Conservation (phyloP, 2,113 vertebrate species). For the Oreochromis niloticus region DNA sequence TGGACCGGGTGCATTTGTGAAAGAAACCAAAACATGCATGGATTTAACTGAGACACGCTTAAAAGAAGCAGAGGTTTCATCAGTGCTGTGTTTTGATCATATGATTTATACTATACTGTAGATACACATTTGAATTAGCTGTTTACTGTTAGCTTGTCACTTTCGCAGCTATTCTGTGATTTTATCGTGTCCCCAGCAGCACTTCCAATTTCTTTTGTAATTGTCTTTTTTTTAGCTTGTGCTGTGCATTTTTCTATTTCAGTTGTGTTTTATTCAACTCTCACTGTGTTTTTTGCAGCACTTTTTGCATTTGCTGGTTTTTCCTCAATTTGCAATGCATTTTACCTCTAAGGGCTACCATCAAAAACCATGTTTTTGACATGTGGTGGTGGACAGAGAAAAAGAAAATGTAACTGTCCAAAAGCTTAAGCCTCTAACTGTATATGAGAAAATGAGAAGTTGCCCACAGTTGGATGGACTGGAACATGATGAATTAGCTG, state of each 20-base stretch:
- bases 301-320: background rate
- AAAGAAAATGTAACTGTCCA: background rate
- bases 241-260: background rate
- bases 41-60: background rate
- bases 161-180: fast-evolving
- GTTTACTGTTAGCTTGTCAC: background rate
- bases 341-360: background rate
- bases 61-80: background rate
- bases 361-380: background rate
- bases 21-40: fast-evolving
- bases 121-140: background rate
- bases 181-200: background rate
- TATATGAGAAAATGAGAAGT: background rate
- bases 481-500: background rate
- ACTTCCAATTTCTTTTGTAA: background rate
- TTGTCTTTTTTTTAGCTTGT: background rate
- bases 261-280: background rate
- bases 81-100: background rate
- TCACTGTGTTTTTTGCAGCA: background rate
- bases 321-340: background rate
- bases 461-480: background rate
- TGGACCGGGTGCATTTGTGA: background rate
- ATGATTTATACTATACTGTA: background rate
- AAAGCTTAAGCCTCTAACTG: background rate
- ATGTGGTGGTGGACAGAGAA: background rate